These are phyloP conservation scores for Nipponacmea schrenckii DNA, from an alignment of 2,888 invertebrate species.

Conservation along the genomic window DNA sequence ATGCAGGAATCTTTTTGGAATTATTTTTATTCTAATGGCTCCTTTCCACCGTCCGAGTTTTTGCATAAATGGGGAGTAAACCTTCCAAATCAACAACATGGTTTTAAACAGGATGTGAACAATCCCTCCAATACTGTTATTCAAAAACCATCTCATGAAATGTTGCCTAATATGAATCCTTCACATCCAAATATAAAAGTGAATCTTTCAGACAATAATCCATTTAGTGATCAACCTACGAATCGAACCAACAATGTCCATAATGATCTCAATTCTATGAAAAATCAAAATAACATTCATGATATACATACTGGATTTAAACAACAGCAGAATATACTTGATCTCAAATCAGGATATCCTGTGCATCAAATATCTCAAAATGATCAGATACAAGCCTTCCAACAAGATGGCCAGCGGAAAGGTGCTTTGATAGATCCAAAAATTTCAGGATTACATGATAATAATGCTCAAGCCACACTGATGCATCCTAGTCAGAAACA, in stretches of 20 bases:
- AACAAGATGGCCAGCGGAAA: no score
- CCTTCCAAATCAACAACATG: not conserved
- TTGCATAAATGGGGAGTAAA: constrained; percentile 25
- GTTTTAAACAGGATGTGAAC: constrained; percentile 12
- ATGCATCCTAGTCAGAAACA: not conserved
- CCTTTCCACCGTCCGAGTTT: constrained; percentile 51
- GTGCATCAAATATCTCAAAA: no score
- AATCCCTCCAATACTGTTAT: not conserved
- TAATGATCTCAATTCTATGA: not conserved
- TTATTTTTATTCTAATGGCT: constrained; percentile 53
- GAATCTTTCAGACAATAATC: not conserved
- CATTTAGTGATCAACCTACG: not conserved
- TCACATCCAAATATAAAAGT: not conserved
- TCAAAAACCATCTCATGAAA: not conserved
- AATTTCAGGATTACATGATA: not conserved
- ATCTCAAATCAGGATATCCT: no score
- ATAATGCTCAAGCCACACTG: not conserved
- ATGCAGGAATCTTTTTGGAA: constrained; percentile 57
- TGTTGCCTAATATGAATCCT: not conserved
- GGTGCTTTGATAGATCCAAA: no score
- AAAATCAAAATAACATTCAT: no score
- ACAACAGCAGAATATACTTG: no score
- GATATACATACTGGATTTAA: no score
- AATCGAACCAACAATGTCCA: not conserved
- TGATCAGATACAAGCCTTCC: no score